Base-by-base conservation (phyloP, 2,113 vertebrate genomes). In the Chlorocebus sabaeus region DNA sequence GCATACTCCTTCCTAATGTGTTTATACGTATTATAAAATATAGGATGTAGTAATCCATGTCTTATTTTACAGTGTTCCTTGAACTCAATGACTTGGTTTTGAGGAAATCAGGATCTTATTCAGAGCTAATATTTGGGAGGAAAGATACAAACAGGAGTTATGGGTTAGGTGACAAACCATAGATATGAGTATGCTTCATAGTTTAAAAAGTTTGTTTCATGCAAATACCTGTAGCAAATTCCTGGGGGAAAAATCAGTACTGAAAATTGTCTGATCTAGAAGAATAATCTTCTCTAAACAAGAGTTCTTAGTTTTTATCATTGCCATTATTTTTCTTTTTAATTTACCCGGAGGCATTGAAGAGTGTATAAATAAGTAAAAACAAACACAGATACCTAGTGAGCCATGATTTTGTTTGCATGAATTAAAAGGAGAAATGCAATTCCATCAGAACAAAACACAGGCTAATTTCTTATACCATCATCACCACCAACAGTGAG, bases 351-450 rank as follows among this genome's bases (percentile, higher is more conserved):
- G 61, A 96, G 57, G 45, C 73, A 76, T 11, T 78, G 45, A 83
- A 80, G 52, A 67, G 57, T 84, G 17, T 90, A 96, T 94, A 90
- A 96, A 90, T 90, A 83, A 83, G 84, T 84, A 83, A 90, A 88
- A 95, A 97, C 97, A 98, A 98, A 94, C 89, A 91, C 59, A 95
- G 75, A 93, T 90, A 81, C 40, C 91, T 22, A 95, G 22, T 23
- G 70, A 84, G 68, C 48, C 40, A 76, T 67, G 70, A 59, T 89
- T 98, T 97, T 57, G 59, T 92, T 92, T 96, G 48, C 4, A 38
- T 78, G 43, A 94, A 96, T 70, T 83, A 95, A 22, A 32, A 96
- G 38, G 50, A 96, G 18, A 59, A 75, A 80, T 64, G 17, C 45
- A 40, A 70, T 72, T 73, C 35, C 50, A 45, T 59, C 22, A 20